phyloP scores from a whole-genome alignment of 2,888 invertebrate species.

The Caenorhabditis auriculariae region DNA sequence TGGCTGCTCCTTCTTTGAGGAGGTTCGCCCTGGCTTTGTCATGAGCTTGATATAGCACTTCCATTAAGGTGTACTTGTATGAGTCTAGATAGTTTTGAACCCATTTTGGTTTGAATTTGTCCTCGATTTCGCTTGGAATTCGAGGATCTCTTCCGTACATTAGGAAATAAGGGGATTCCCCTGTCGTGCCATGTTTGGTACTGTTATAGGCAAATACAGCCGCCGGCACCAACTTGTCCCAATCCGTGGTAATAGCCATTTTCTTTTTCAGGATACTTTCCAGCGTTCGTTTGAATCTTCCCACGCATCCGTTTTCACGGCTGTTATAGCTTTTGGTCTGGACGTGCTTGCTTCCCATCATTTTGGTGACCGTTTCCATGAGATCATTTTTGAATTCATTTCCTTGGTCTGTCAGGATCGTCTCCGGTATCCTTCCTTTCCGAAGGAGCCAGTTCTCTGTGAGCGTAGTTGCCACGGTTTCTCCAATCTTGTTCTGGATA shows the following conservation, averaged over 20 bases:
- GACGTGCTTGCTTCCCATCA: conserved; percentile 3
- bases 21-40: conserved; percentile 2
- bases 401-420: conserved; percentile 17
- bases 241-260: conserved; percentile 4
- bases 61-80: conserved; percentile 2
- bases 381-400: conserved; percentile 13
- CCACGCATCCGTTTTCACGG: conserved; percentile 27
- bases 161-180: conserved; percentile 18
- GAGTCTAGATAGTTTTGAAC: conserved; percentile 6
- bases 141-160: conserved; percentile 16
- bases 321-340: conserved; percentile 28
- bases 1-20: conserved; percentile 5
- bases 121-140: not conserved
- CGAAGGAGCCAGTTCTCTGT: conserved; percentile 13
- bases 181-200: conserved; percentile 14
- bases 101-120: not conserved
- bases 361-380: conserved; percentile 8
- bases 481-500: conserved; percentile 19
- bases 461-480: conserved; percentile 16
- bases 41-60: conserved; percentile 1
- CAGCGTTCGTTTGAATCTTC: conserved; percentile 27
- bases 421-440: conserved; percentile 13
- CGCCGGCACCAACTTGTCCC: conserved; percentile 26
- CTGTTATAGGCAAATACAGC: conserved; percentile 31
- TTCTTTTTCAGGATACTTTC: conserved; percentile 16